Evolutionary conservation across 2,113 vertebrate species (phyloP), one percentile per base, ranked within the genome.

Genomic region (Fukomys damarensis): DNA sequence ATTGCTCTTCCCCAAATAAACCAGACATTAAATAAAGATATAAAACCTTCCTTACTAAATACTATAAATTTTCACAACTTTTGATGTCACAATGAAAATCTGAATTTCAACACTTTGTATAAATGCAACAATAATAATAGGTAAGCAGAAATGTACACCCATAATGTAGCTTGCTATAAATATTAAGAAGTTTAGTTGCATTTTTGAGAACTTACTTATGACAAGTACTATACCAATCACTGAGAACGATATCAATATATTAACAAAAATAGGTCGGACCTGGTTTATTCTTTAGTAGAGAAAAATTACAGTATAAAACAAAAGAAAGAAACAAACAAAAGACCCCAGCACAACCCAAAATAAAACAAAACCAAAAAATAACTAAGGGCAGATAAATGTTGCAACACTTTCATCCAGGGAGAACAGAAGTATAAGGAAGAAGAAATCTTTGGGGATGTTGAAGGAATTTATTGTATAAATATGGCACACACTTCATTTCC

Each of bases 161-260:
- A 56, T n/a, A 70, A 35, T 81, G 46, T 74, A 32, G 10, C 41
- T 96, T 94, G 9, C 52, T 83, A 43, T 30, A 72, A 72, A 24
- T 7, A 76, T 70, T 91, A 65, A 77, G 70, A 86, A 56, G 56
- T 79, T 91, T 94, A 52, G 85, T 66, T 94, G 24, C 49, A 72
- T 32, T 94, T 94, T 97, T 66, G 13, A 96, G 46, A 85, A 43
- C 43, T 43, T 77, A 20, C 17, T 70, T 59, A 28, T 14, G 11
- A 10, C 52, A 79, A 80, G 28, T 79, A n/a, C 2, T 52, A 59
- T 87, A 56, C 59, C 74, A 79, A 11, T 83, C 89, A 24, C 65
- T 77, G 46, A 89, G 79, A 81, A 13, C 16, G 30, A 28, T 54
- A 28, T 30, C 52, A 26, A 54, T 65, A 92, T 52, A 5, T 85